Evolutionary conservation across 2,888 invertebrate genomes (phyloP), one percentile per base, ranked within the genome.

Genomic region (Cheilosia soror): DNA sequence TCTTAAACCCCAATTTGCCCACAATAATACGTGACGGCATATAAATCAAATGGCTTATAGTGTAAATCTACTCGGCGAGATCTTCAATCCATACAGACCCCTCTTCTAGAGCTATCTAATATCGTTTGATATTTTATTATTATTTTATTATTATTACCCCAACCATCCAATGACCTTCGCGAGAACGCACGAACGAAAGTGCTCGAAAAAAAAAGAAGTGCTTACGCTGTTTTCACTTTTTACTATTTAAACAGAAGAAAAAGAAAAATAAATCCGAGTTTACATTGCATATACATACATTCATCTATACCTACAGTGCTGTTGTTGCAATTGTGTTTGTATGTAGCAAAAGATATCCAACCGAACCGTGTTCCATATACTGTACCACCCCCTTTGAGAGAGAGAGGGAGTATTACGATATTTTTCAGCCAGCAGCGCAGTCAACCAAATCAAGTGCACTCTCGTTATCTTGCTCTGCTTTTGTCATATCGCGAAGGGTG

Each of bases 161-260:
- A 20, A n/a, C 55, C 55, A 62, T n/a, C 27, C 69, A 62, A 62
- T 77, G 77, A 77, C 77, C 77, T 77, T 77, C 69, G 77, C 77
- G 77, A 69, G 40, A 62, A 80, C 80, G 80, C 80, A 73, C 60
- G 51, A 80, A 75, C 66, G 80, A 80, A 80, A 80, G 80, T 80
- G 60, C 80, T 73, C 55, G 37, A 66, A 75, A 69, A 68, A 55
- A 42, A 31, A 42, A 47, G 27, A 40, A 44, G 6, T 25, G 27
- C 57, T 75, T 73, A 75, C 80, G 75, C 55, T 75, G 75, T 75
- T 80, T 75, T 80, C 80, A 75, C 80, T 80, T 80, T 80, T 80
- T 76, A 68, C 75, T 57, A 78, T 78, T 78, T 65, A 58, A 66
- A 79, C 58, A 51, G 44, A 79, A 72, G 72, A 79, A 73, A 58